Evolutionary conservation across 2,113 vertebrate genomes (phyloP).

Genomic region (Rhombomys opimus): DNA sequence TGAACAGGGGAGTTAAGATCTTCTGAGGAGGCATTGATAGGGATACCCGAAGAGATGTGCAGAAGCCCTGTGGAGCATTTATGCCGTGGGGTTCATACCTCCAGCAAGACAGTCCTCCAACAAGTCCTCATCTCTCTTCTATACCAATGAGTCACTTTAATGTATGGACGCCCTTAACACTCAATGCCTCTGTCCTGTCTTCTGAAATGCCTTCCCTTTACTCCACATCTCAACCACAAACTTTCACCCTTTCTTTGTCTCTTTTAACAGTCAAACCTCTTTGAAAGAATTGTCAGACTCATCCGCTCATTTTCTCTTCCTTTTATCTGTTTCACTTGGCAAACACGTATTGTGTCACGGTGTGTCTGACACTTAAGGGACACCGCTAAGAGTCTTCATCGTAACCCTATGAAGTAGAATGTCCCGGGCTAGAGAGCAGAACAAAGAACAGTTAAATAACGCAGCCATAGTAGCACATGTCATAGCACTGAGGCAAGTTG

Average conservation of each 20-base stretch:
- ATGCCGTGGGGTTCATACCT: neutral
- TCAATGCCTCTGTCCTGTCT: neutral
- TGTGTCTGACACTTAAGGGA: neutral
- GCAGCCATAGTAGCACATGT: too few species aligned
- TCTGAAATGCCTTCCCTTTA: conserved; percentile 18
- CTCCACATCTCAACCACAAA: neutral
- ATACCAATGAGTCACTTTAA: neutral
- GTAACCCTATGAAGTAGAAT: neutral
- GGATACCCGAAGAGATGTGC: too few species aligned
- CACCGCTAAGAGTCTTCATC: neutral
- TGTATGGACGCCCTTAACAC: neutral
- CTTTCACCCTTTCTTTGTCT: neutral
- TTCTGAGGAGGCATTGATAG: accelerated
- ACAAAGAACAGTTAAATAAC: neutral
- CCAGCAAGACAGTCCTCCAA: neutral
- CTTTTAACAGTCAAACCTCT: neutral
- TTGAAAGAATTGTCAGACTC: neutral
- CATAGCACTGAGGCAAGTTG: neutral
- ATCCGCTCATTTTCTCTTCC: neutral
- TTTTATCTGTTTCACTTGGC: conserved; percentile 1
- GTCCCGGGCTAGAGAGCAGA: neutral
- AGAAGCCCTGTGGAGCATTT: neutral
- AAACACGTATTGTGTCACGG: neutral
- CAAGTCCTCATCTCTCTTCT: neutral
- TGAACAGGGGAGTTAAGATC: neutral